Conservation (phyloP, 2,113 vertebrate genomes). For the Esox niger region DNA sequence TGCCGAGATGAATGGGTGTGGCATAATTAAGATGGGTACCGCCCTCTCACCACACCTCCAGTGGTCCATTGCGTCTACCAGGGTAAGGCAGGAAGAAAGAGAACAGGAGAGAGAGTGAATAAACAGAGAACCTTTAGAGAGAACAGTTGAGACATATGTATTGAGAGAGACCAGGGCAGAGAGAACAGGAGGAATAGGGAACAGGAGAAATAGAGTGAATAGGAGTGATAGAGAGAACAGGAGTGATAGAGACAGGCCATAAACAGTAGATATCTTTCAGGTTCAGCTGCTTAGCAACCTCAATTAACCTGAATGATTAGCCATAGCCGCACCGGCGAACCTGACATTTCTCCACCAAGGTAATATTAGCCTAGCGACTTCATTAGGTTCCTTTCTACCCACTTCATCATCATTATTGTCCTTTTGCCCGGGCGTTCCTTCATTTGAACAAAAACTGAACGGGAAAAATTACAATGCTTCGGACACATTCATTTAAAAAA, state of each 20-base stretch:
- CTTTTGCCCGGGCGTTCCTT: constrained; percentile 44
- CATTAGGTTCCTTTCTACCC: constrained; percentile 40
- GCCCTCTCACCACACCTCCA: not conserved
- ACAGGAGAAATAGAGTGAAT: constrained; percentile 4
- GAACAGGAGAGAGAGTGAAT: not conserved
- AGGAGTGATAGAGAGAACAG: constrained; percentile 27
- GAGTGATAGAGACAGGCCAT: constrained; percentile 10
- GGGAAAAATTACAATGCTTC: constrained; percentile 60
- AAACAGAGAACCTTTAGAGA: too few relatives aligned
- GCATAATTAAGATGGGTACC: constrained; percentile 47
- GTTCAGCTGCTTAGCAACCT: constrained; percentile 58
- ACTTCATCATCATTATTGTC: constrained; percentile 57
- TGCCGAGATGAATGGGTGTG: constrained; percentile 48
- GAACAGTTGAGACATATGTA: too few relatives aligned
- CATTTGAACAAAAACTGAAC: constrained; percentile 32
- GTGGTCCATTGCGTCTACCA: constrained; percentile 32
- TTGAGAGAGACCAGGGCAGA: constrained; percentile 17
- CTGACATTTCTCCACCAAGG: constrained; percentile 63
- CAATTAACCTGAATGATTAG: constrained; percentile 77
- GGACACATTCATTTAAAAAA: too few relatives aligned
- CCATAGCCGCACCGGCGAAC: constrained; percentile 35
- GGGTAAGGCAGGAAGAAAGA: constrained; percentile 31
- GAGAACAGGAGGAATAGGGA: constrained; percentile 25
- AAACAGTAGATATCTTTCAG: constrained; percentile 44
- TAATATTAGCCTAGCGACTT: constrained; percentile 65